Base-by-base conservation (phyloP, 2,797 vertebrate genomes). In the Pantherophis vulpinus region DNA sequence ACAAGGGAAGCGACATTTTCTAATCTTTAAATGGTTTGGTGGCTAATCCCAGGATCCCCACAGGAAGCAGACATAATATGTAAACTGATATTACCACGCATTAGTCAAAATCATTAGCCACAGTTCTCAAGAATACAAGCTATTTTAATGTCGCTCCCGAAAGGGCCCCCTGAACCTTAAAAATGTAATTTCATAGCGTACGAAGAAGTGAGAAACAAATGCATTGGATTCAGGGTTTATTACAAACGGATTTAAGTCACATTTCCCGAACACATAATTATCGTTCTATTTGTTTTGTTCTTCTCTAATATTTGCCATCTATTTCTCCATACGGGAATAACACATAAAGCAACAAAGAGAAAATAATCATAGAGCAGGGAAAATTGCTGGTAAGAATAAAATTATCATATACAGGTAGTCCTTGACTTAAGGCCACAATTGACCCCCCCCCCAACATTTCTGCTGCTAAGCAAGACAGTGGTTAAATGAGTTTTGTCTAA, bases 381-480 rank as follows among this genome's bases (percentile, higher is more conserved):
- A 32, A 79, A 58, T 27, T 9, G 23, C 2, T 37, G 27, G 54
- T 14, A 56, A 90, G 18, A 20, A 42, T 79, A 2, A 25, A 79
- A 79, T 58, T 8, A 9, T 55, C n/a, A 58, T 79, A 58, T 58
- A 25, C 29, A n/a, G 2, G 29, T 13, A 66, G 13, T 13, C 63
- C 13, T 66, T 2, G 5, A 66, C 2, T n/a, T n/a, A 66, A 0
- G 12, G n/a, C 1, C 61, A n/a, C 29, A 2, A 25, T 29, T 13
- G 29, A 66, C 4, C 13, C 63, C 37, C 37, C 63, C 29, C 8
- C 47, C 47, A 51, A 66, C 0, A 5, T 66, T 66, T 66, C 29
- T 32, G 5, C n/a, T 66, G 29, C 12, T 66, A 66, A 66, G 29
- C 1, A 2, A 10, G 60, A 61, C 25, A 61, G 25, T 25, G 0